Evolutionary conservation across 2,888 invertebrate genomes (phyloP), one percentile per base, ranked within the genome.

Genomic region (Cheilosia impressa): DNA sequence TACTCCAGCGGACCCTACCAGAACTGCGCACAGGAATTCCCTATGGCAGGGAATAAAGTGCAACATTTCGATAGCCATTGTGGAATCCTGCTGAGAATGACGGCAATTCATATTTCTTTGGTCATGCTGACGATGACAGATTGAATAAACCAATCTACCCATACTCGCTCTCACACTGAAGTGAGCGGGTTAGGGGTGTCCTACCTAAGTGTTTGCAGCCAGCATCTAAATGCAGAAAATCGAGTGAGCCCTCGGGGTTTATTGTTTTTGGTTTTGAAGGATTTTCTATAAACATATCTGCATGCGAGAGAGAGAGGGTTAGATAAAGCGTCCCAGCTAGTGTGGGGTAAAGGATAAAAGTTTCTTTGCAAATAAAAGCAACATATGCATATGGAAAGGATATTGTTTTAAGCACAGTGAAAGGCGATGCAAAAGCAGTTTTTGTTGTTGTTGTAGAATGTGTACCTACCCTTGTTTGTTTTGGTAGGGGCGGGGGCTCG

Each of bases 41-140:
- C 22, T 17, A 15, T 13, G 5, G 38, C 2, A 19, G 24, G 24
- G n/a, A 68, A 84, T 47, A 81, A 68, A 81, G 71, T 85, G 85
- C 81, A 85, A 76, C 71, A 81, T 81, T 85, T 85, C 72, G 85
- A 81, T 81, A 81, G 76, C 52, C 63, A 43, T 58, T 55, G 62
- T 63, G 68, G 78, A 66, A 68, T 79, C 22, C 71, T 69, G 57
- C 17, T 52, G 31, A 53, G 55, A 41, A 66, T 76, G 81, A 66
- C 53, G 71, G 76, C 5, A 85, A 77, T 50, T 81, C 66, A 81
- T 85, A 66, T 85, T 62, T 76, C 75, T 63, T 77, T 60, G 79
- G 73, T 58, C 66, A 75, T 72, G 62, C 81, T 81, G 85, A 85
- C 77, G 85, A 81, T 81, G 85, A 85, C 80, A 81, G 85, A 85